Evolutionary conservation across 2,797 vertebrate species (phyloP).

Genomic region (Lates japonicus): DNA sequence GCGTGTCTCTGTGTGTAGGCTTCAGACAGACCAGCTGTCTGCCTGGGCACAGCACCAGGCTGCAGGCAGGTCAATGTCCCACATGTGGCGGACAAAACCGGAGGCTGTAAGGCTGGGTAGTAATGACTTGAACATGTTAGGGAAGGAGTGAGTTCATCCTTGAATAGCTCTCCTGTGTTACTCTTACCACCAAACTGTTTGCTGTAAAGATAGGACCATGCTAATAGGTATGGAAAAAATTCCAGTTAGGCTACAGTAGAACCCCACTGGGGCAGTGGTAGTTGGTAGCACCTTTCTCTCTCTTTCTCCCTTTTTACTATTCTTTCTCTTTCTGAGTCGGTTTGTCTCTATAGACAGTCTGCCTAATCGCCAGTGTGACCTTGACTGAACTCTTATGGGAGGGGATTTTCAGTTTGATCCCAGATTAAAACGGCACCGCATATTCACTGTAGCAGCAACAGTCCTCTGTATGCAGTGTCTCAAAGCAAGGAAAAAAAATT

Average conservation of each 20-base stretch:
- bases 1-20: constrained; percentile 55
- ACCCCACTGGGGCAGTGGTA: background rate
- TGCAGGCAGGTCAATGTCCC: constrained; percentile 75
- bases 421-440: constrained; percentile 87
- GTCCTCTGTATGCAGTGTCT: constrained; percentile 69
- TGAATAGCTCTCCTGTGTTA: constrained; percentile 33
- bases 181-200: constrained; percentile 9
- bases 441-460: constrained; percentile 77
- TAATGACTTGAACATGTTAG: constrained; percentile 63
- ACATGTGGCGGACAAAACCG: constrained; percentile 70
- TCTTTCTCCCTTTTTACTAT: constrained; percentile 9
- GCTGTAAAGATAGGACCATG: background rate
- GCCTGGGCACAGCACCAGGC: constrained; percentile 75
- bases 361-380: constrained; percentile 86
- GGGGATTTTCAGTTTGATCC: constrained; percentile 89
- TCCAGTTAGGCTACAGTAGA: constrained; percentile 6
- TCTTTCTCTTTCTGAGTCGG: constrained; percentile 52
- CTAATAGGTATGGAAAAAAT: constrained; percentile 7
- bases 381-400: constrained; percentile 86
- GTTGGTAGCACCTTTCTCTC: constrained; percentile 21
- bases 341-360: constrained; percentile 77
- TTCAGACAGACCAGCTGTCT: constrained; percentile 83
- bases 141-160: constrained; percentile 54
- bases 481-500: constrained; percentile 49
- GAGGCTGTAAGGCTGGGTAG: constrained; percentile 49